Evolutionary conservation across 2,888 invertebrate species (phyloP), one percentile per base, ranked within the genome.

Genomic region (Drosophila melanosoma): DNA sequence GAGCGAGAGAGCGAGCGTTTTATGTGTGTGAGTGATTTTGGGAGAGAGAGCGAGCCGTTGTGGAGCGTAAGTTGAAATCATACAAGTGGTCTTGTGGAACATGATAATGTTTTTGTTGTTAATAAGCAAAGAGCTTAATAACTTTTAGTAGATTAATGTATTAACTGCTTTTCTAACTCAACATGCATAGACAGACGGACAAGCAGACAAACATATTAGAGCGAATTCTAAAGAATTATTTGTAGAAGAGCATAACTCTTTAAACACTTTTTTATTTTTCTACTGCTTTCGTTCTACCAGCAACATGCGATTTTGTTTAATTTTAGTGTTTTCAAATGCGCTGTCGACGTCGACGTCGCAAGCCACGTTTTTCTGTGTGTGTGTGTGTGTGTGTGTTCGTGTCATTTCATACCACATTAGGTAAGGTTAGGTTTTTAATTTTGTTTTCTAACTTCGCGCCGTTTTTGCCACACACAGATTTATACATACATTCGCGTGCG

Each of bases 381-480:
- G n/a, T 61, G 57, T 67, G n/a, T 61, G 57, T 67, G 49, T 64
- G 58, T 42, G 42, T 71, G 59, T 78, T 73, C 59, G 78, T 86
- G 75, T 66, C 74, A 74, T 78, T 74, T 83, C 77, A 74, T 84
- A 87, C 88, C 81, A 87, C 89, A 90, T 90, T 91, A 90, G 90
- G 90, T 85, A 87, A 91, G 90, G 90, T 91, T 90, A 90, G 91
- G 90, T 82, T 91, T 90, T 80, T 70, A 81, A 83, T 85, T 87
- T 75, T 75, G 64, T 86, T 89, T 88, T 77, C 74, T 74, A 88
- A 76, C 76, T 78, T 65, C 72, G 59, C 72, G 64, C 69, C 76
- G 65, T 60, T 68, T 70, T 59, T 63, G 60, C 57, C 48, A 10
- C 48, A 23, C 61, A 33, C 40, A 53, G 1, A 11, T 17, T 15